phyloP scores from a whole-genome alignment of 2,888 invertebrate species.

The Schrankia costaestrigalis region DNA sequence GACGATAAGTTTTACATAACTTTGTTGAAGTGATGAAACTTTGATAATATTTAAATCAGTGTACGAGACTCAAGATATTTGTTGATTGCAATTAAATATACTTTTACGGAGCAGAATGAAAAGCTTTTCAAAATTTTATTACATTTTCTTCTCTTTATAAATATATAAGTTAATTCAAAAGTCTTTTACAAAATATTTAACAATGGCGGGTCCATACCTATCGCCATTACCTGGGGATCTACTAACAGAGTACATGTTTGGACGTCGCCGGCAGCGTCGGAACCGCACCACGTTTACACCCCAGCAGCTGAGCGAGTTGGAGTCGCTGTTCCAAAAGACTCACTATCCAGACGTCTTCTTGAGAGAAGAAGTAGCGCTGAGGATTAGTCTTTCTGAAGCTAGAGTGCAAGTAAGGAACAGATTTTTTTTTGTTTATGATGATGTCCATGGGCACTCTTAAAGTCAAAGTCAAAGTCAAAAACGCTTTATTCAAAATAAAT shows the following conservation, averaged over 20 bases:
- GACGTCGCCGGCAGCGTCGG: constrained; percentile 91
- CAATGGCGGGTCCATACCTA: constrained; percentile 92
- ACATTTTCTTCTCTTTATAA: background rate
- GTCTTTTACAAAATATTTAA: background rate
- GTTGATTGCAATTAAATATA: no score
- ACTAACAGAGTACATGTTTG: constrained; percentile 96
- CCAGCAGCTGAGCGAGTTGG: constrained; percentile 94
- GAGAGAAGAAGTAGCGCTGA: constrained; percentile 93
- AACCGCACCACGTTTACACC: constrained; percentile 97
- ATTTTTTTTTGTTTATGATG: no score
- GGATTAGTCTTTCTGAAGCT: constrained; percentile 95
- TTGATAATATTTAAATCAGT: background rate
- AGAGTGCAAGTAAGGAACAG: constrained; percentile 92
- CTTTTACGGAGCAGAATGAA: no score
- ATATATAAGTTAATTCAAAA: no score
- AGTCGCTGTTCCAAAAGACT: constrained; percentile 95
- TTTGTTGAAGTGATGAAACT: constrained; percentile 24
- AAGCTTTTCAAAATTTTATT: background rate
- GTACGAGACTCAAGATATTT: no score
- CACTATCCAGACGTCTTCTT: constrained; percentile 95
- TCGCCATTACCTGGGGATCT: constrained; percentile 92
- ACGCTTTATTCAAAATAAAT: no score
- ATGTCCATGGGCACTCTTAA: no score
- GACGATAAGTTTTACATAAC: constrained; percentile 41
- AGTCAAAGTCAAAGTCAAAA: background rate